A percentile compares a stretch with the other conserved stretches of the same genome.
Conservation (phyloP, 2,888 invertebrate species). For the Agrilus biguttatus region DNA sequence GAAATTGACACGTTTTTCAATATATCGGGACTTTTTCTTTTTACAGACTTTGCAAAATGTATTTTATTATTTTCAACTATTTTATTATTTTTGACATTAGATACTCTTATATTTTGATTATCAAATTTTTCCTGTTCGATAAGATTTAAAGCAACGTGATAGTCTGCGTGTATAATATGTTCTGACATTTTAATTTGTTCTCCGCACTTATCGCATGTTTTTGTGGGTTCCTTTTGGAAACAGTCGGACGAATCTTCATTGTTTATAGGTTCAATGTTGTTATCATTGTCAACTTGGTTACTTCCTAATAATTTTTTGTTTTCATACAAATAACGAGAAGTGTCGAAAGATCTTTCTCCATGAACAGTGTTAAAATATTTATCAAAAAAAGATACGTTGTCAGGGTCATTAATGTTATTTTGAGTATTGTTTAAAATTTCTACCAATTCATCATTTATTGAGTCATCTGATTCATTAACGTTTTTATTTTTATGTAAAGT, state of each 20-base stretch:
- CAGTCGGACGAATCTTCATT: constrained; percentile 17
- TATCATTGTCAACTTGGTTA: constrained; percentile 5
- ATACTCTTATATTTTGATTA: background rate
- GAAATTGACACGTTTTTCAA: constrained; percentile 6
- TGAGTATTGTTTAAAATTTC: background rate
- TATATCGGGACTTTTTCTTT: constrained; percentile 6
- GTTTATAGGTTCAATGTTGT: background rate
- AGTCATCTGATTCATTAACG: constrained; percentile 5
- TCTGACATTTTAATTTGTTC: constrained; percentile 44
- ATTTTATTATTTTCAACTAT: constrained; percentile 4
- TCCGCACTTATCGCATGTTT: constrained; percentile 55
- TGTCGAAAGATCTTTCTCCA: constrained; percentile 17
- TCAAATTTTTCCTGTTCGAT: constrained; percentile 16
- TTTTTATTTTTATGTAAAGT: background rate
- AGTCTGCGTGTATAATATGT: constrained; percentile 65
- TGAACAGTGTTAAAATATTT: constrained; percentile 14
- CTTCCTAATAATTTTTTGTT: constrained; percentile 4
- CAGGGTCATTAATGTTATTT: constrained; percentile 3
- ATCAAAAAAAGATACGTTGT: constrained; percentile 17
- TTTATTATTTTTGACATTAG: constrained; percentile 14
- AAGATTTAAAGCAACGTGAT: constrained; percentile 54
- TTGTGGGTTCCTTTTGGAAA: constrained; percentile 20
- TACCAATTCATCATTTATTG: constrained; percentile 6
- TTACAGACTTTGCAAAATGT: constrained; percentile 8
- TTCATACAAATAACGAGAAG: constrained; percentile 16